These are phyloP conservation scores for Suricata suricatta DNA, from an alignment of 2,113 vertebrate species.

Conservation along the genomic window DNA sequence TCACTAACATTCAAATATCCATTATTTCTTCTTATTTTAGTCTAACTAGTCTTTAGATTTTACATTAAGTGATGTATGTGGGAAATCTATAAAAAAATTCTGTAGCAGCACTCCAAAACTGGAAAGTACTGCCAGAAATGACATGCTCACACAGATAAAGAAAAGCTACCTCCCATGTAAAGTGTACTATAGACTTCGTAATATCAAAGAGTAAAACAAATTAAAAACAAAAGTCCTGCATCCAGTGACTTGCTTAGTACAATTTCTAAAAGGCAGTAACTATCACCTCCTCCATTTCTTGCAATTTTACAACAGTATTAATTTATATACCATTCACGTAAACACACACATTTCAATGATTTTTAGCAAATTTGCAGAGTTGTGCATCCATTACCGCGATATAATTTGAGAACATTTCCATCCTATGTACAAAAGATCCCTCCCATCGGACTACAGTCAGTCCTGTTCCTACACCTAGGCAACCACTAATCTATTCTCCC, in stretches of 20 bases:
- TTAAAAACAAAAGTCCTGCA: slow-evolving; percentile 31
- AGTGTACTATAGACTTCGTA: background rate
- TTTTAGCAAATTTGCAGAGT: background rate
- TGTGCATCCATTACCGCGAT: background rate
- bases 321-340: background rate
- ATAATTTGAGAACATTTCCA: background rate
- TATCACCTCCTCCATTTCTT: background rate
- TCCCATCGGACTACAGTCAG: background rate
- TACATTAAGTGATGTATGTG: background rate
- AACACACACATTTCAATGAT: background rate
- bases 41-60: slow-evolving; percentile 1
- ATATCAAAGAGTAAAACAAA: background rate
- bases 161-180: background rate
- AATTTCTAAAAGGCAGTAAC: background rate
- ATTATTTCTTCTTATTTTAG: background rate
- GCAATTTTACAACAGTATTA: background rate
- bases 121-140: background rate
- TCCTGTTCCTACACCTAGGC: background rate
- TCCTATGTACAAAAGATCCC: background rate
- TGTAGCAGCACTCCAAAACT: background rate
- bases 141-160: background rate
- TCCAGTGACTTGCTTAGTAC: background rate
- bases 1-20: background rate
- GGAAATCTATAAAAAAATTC: slow-evolving; percentile 21
- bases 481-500: background rate